Base-by-base conservation (phyloP, 1,140 invertebrate species). In the Bradysia coprophila region DNA sequence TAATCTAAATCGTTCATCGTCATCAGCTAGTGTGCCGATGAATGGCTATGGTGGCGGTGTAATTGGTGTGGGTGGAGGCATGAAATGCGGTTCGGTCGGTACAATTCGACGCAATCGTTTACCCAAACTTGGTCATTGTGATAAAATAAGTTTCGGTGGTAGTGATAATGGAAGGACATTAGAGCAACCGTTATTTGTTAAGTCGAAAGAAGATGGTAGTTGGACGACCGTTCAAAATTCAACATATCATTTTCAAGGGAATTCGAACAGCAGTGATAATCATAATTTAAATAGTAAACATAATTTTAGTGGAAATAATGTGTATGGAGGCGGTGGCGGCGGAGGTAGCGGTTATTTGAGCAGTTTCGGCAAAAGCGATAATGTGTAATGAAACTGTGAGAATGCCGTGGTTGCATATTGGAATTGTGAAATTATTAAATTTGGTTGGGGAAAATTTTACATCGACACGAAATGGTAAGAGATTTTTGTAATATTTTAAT, bases 161-260 rank as follows among this genome's bases (percentile, higher is more conserved):
- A 36, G 52, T 46, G 57, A 57, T 40, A 55, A 47, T 48, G 59
- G 56, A 21, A 53, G 56, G 41, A 50, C 55, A 11, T 52, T 48
- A 24, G 59, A 58, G 28, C 57, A 60, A 46, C 57, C 59, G 38
- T 38, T 60, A 11, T 60, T 59, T 40, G 52, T 60, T 4, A 60
- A 60, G 46, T 51, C 57, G 42, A 60, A 60, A 46, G 56, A 59
- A 31, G 57, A 57, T 40, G 52, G 55, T 20, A 59, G 57, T 55
- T 59, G 43, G 43, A 21, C 57, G 1, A 54, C 57, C 0, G 57
- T 59, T 21, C 56, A 53, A 40, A 56, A 55, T 38, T 55, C 59
- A 42, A 49, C 57, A 23, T 60, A 58, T 46, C 57, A 60, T 18
- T 18, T 38, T 16, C 16, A 32, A 6, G 16, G 16, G 18, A 20